Evolutionary conservation across 2,113 vertebrate genomes (phyloP).

Genomic region (Microtus richardsoni): DNA sequence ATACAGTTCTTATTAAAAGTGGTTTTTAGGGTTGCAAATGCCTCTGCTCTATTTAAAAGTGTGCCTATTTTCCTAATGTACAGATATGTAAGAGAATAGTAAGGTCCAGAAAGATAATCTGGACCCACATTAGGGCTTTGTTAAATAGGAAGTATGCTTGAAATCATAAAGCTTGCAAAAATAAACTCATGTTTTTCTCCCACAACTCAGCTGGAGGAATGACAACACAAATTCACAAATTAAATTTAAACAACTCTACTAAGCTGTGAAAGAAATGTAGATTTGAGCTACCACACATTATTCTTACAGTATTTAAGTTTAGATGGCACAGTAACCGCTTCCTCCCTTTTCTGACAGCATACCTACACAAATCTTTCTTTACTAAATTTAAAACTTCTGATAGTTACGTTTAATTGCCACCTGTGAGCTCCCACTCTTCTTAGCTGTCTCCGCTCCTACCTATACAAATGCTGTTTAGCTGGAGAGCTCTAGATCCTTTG

Average conservation of each 20-base stretch:
- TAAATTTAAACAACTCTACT: constrained; percentile 88
- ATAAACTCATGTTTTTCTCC: constrained; percentile 83
- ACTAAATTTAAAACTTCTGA: neutral
- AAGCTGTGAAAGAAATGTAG: constrained; percentile 81
- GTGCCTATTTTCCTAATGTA: constrained; percentile 83
- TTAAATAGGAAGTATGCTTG: constrained; percentile 84
- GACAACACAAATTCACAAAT: constrained; percentile 82
- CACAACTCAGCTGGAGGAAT: constrained; percentile 82
- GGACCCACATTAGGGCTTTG: constrained; percentile 82
- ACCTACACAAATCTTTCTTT: neutral
- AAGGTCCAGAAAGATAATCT: constrained; percentile 85
- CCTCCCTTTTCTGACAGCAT: neutral
- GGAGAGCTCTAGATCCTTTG: neutral
- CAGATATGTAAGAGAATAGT: constrained; percentile 84
- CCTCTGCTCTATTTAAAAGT: constrained; percentile 85
- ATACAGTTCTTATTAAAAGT: constrained; percentile 86
- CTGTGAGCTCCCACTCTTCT: neutral
- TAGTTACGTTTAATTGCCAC: neutral
- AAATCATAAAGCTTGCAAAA: constrained; percentile 83
- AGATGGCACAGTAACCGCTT: neutral
- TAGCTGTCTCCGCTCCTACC: constrained; percentile 53
- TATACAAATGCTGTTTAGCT: constrained; percentile 22
- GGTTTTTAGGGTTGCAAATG: constrained; percentile 85
- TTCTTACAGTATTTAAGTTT: constrained; percentile 48
- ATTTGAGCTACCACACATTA: constrained; percentile 78